Conservation (phyloP, 2,797 vertebrate genomes). For the Falco concolor region DNA sequence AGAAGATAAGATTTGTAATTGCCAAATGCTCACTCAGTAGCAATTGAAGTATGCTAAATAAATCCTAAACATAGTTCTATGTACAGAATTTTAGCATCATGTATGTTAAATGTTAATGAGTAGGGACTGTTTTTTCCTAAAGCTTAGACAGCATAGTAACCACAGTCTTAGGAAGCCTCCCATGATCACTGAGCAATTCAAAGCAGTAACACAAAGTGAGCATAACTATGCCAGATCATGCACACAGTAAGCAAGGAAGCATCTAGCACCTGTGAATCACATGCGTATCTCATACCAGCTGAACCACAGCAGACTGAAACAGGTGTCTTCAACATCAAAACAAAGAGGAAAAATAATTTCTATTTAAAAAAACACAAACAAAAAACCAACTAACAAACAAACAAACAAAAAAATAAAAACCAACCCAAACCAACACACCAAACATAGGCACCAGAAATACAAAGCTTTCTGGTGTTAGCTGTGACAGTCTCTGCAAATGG, state of each 20-base stretch:
- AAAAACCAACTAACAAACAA: too few species aligned
- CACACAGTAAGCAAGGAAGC: neutral
- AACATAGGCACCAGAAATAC: neutral
- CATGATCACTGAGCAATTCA: neutral
- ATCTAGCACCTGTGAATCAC: neutral
- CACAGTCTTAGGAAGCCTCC: too few species aligned
- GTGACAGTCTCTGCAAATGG: neutral
- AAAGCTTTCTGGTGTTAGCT: neutral
- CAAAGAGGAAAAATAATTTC: neutral
- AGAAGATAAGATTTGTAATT: neutral
- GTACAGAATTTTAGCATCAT: neutral
- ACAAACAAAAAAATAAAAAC: too few species aligned
- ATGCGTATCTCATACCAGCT: rapidly evolving
- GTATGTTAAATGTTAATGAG: neutral
- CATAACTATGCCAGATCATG: rapidly evolving
- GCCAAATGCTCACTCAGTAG: neutral
- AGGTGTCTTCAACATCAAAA: neutral
- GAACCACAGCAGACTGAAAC: neutral
- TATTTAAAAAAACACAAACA: neutral
- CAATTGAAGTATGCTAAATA: neutral
- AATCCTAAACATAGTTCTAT: neutral
- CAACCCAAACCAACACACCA: too few species aligned
- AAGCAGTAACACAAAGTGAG: neutral
- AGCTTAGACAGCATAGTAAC: neutral
- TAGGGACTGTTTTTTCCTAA: neutral